Evolutionary conservation across 1,140 invertebrate species (phyloP).

Genomic region (Lepidurus couesii): DNA sequence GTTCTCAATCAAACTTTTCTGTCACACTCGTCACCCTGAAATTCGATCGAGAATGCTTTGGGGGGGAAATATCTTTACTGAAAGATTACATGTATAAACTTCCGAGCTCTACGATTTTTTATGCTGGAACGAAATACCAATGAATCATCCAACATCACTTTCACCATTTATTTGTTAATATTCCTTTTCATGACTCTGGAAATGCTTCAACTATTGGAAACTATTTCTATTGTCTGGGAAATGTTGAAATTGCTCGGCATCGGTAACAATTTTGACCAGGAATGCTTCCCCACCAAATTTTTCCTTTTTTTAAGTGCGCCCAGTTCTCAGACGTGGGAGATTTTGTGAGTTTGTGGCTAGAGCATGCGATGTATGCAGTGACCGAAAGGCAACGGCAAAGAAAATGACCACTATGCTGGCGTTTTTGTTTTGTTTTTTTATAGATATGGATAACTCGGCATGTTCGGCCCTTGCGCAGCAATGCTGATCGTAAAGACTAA

Average conservation of each 20-base stretch:
- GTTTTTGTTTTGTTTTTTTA: not conserved
- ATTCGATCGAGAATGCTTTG: no score
- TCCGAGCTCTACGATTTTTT: no score
- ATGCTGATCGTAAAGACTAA: not conserved
- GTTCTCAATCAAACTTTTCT: not conserved
- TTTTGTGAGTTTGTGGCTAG: not conserved
- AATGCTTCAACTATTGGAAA: not conserved
- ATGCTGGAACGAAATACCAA: no score
- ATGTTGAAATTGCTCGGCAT: not conserved
- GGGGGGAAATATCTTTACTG: no score
- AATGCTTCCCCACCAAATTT: not conserved
- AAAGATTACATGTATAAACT: no score
- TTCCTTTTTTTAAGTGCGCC: no score
- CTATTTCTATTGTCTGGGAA: not conserved
- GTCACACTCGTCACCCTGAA: not conserved
- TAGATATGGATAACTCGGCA: not conserved
- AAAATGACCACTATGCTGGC: not conserved
- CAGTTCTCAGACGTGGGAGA: no score
- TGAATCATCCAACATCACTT: no score
- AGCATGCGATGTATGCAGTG: conserved; percentile 3
- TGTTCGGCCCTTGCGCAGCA: conserved; percentile 12
- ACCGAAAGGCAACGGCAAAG: not conserved
- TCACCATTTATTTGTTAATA: no score
- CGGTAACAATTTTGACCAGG: not conserved
- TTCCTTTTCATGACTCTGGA: no score